These are phyloP conservation scores for Chaetura pelagica DNA, from an alignment of 2,113 vertebrate genomes.

Conservation along the genomic window DNA sequence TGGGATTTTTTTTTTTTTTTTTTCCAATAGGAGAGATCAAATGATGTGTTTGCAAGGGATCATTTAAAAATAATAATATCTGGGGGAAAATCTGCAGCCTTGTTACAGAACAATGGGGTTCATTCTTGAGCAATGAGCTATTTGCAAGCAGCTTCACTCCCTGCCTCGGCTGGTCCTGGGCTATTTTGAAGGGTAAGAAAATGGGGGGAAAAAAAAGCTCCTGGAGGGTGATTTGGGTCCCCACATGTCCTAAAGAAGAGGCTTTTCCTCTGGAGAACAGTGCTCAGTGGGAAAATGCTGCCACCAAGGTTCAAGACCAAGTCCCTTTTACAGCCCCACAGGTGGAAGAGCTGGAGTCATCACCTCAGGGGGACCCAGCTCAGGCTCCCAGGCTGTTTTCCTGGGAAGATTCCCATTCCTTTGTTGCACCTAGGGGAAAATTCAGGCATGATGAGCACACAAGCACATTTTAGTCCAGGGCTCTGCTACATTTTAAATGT, in stretches of 20 bases:
- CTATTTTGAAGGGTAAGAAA: neutral
- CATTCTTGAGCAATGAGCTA: conserved; percentile 29
- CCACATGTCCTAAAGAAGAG: neutral
- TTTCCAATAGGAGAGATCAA: neutral
- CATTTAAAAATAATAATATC: conserved; percentile 37
- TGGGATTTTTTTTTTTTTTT: neutral
- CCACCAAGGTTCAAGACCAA: neutral
- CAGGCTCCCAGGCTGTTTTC: neutral
- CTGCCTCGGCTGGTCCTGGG: neutral
- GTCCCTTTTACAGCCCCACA: neutral
- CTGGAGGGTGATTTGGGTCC: neutral
- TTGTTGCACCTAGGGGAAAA: neutral
- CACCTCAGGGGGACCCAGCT: neutral
- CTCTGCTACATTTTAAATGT: neutral
- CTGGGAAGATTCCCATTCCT: neutral
- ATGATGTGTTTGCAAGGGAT: conserved; percentile 53
- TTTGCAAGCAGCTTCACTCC: conserved; percentile 32
- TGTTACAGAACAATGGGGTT: conserved; percentile 45
- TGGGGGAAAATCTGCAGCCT: neutral
- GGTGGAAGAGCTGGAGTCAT: neutral
- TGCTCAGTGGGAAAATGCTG: neutral
- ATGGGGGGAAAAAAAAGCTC: neutral
- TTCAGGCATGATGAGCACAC: no score
- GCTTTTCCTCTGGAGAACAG: neutral
- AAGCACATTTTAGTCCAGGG: neutral